These are phyloP conservation scores for Philopedon plagiatum DNA, from an alignment of 2,888 invertebrate species.

Conservation along the genomic window DNA sequence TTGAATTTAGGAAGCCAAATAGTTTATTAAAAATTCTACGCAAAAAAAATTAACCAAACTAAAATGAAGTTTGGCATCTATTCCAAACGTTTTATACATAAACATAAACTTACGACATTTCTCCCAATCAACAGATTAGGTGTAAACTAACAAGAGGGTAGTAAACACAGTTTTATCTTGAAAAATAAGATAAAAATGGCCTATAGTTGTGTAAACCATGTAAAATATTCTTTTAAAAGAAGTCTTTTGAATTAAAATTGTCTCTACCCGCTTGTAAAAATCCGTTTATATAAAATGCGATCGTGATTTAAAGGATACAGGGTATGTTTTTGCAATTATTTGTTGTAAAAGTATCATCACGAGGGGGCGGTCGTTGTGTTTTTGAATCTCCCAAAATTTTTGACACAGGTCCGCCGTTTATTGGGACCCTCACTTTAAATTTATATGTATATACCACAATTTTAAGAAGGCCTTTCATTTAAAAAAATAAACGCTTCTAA, in stretches of 20 bases:
- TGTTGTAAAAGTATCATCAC: slow-evolving; percentile 72
- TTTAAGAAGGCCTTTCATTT: background rate
- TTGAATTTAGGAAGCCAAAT: slow-evolving; percentile 47
- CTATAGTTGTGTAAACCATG: slow-evolving; percentile 42
- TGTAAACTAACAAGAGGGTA: slow-evolving; percentile 46
- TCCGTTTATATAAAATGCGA: slow-evolving; percentile 64
- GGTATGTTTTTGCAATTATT: slow-evolving; percentile 94
- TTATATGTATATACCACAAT: slow-evolving; percentile 34
- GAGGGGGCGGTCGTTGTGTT: slow-evolving; percentile 64
- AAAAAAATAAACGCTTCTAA: too few species aligned
- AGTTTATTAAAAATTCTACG: slow-evolving; percentile 1
- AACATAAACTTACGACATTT: slow-evolving; percentile 18
- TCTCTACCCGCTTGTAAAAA: slow-evolving; percentile 50
- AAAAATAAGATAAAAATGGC: slow-evolving; percentile 46
- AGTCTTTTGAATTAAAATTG: slow-evolving; percentile 32
- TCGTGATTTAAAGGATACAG: slow-evolving; percentile 91
- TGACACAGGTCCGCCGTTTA: slow-evolving; percentile 48
- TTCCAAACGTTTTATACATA: slow-evolving; percentile 31
- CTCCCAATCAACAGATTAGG: slow-evolving; percentile 37
- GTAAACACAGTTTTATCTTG: slow-evolving; percentile 49
- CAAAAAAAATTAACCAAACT: slow-evolving; percentile 50
- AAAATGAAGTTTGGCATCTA: slow-evolving; percentile 58
- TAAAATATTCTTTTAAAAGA: slow-evolving; percentile 40
- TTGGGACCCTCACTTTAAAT: slow-evolving; percentile 36
- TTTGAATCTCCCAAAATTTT: slow-evolving; percentile 51